Conservation (phyloP, 2,113 vertebrate genomes). For the Chelonoidis abingdonii region DNA sequence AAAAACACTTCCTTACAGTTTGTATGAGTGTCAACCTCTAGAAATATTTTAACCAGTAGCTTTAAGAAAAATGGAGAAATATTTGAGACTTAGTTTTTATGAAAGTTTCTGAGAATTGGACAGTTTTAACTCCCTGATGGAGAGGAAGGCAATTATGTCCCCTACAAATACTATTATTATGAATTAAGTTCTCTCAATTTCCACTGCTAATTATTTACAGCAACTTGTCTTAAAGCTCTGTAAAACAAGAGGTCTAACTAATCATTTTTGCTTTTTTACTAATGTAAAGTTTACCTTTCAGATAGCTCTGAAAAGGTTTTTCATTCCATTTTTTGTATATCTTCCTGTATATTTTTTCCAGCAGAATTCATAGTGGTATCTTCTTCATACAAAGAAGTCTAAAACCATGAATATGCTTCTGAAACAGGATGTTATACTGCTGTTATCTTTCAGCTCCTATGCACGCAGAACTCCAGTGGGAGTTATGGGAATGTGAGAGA, state of each 20-base stretch:
- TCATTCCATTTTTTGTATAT: conserved; percentile 35
- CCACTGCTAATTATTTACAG: conserved; percentile 32
- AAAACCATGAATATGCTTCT: background rate
- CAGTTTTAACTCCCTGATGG: background rate
- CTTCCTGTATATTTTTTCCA: conserved; percentile 14
- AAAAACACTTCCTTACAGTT: background rate
- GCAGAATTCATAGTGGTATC: conserved; percentile 41
- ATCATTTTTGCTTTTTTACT: conserved; percentile 19
- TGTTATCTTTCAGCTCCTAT: background rate
- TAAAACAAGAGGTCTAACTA: conserved; percentile 7
- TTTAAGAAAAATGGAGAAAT: background rate
- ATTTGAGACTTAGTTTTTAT: background rate
- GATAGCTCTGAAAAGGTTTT: conserved; percentile 32
- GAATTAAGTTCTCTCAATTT: conserved; percentile 35
- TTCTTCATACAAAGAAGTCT: conserved; percentile 16
- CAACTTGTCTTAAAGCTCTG: background rate
- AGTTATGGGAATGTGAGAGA: background rate
- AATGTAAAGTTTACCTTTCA: conserved; percentile 36
- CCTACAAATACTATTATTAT: background rate
- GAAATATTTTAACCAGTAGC: background rate
- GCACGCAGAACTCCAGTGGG: background rate
- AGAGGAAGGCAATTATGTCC: background rate
- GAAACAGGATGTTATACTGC: conserved; percentile 30
- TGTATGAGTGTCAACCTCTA: background rate
- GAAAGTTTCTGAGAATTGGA: background rate